Evolutionary conservation across 2,797 vertebrate species (phyloP), one percentile per base, ranked within the genome.

Genomic region (Sardinella longiceps): DNA sequence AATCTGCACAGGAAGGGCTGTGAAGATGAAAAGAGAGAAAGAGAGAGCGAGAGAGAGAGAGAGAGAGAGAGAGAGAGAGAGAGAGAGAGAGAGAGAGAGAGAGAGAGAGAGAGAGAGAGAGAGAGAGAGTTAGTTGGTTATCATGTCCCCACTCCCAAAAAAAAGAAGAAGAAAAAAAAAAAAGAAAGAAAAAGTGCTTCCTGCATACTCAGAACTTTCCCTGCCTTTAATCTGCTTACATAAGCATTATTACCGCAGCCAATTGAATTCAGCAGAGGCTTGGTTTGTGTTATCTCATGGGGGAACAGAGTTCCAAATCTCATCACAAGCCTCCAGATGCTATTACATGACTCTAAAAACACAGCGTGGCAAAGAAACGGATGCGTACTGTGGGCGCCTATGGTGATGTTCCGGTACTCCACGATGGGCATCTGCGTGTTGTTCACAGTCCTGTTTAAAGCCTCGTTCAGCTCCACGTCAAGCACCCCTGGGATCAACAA

Each of bases 331-430:
- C 53, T 43, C 53, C 20, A 56, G 66, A 74, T 37, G 39, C 30
- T 18, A 39, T 74, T 74, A 74, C 28, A 66, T 10, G 14, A 33
- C 11, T 43, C n/a, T n/a, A n/a, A 66, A 33, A 14, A 82, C 77
- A 20, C 11, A 74, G n/a, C n/a, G n/a, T 14, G 70, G n/a, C 39
- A 81, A 25, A 53, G 25, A 30, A 81, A 7, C 11, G 23, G 37
- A 83, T 86, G 95, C 97, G 83, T 93, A 99, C 98, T 95, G 93
- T 99, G 98, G 91, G 98, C 97, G 0, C 97, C 97, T 1, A 98
- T 93, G 86, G 88, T 93, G 88, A 99, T 95, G 77, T 95, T 94
- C 88, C 82, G 86, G 86, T 97, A 97, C 84, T 99, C 97, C 83
- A 96, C 91, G 89, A 84, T 94, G 33, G 98, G 98, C 97, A 98